phyloP scores from a whole-genome alignment of 2,888 invertebrate species.

The Osmoderma eremita region DNA sequence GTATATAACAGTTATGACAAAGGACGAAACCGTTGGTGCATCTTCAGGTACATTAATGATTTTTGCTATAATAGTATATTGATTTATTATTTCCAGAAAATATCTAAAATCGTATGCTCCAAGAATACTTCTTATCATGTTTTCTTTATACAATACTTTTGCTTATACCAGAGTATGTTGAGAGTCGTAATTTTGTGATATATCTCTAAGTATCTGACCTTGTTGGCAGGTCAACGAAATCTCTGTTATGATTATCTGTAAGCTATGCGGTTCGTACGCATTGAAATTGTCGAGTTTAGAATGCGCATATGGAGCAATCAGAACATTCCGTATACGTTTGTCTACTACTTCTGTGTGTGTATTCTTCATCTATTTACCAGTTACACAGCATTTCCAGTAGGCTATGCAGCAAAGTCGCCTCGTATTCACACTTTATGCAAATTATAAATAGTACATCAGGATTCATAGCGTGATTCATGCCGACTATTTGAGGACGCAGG shows the following conservation, averaged over 20 bases:
- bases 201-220: constrained; percentile 26
- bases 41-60: no score
- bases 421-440: constrained; percentile 28
- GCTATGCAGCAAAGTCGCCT: constrained; percentile 16
- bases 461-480: constrained; percentile 33
- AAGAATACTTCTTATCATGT: no score
- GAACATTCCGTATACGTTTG: constrained; percentile 4
- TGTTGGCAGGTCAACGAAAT: constrained; percentile 35
- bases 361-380: constrained; percentile 17
- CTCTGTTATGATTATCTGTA: constrained; percentile 32
- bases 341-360: neutral
- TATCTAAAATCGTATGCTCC: no score
- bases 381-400: constrained; percentile 6
- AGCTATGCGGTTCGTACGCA: constrained; percentile 13
- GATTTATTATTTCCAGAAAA: no score
- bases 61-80: no score
- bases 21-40: no score
- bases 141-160: no score
- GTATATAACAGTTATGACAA: no score
- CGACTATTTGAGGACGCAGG: constrained; percentile 30
- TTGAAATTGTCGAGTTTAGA: constrained; percentile 25
- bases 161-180: no score
- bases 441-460: constrained; percentile 36
- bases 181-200: neutral
- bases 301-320: constrained; percentile 1